A percentile compares a stretch with the other conserved stretches of the same genome.
Evolutionary conservation across 2,113 vertebrate species (phyloP).

Genomic region (Platysternon megacephalum): DNA sequence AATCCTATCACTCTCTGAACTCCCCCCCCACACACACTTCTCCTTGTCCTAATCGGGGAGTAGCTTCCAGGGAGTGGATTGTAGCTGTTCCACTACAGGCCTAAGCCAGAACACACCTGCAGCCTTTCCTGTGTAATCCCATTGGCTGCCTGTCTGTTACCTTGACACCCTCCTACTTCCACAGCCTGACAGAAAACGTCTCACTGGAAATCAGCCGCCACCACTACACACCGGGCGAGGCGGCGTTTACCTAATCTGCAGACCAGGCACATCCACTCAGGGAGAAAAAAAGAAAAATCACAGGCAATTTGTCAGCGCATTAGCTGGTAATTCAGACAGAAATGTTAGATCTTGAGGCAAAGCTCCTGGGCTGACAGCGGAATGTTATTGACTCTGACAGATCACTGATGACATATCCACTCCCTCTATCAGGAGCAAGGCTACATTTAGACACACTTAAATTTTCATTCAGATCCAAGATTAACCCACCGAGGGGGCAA

Average conservation of each 20-base stretch:
- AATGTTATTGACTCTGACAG: conserved; percentile 71
- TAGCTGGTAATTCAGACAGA: conserved; percentile 76
- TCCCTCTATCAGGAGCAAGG: conserved; percentile 53
- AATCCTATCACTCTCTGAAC: neutral
- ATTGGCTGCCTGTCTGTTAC: neutral
- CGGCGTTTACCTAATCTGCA: conserved; percentile 53
- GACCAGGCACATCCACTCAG: conserved; percentile 57
- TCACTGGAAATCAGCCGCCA: neutral
- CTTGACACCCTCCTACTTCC: neutral
- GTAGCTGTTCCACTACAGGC: accelerated
- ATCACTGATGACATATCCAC: conserved; percentile 65
- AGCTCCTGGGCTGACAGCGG: conserved; percentile 32
- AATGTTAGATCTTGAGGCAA: conserved; percentile 64
- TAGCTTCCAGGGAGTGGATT: accelerated
- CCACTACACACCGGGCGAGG: neutral
- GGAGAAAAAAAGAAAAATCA: conserved; percentile 68
- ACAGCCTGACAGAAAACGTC: neutral
- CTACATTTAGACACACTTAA: conserved; percentile 61
- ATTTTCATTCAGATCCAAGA: conserved; percentile 43
- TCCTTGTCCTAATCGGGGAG: accelerated
- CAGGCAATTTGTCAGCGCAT: conserved; percentile 77
- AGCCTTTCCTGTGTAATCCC: accelerated
- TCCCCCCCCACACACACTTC: no score
- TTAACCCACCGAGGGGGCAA: conserved; percentile 22
- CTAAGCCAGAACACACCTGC: accelerated